Base-by-base conservation (phyloP, 2,888 invertebrate genomes). In the Leptopilina myrica region DNA sequence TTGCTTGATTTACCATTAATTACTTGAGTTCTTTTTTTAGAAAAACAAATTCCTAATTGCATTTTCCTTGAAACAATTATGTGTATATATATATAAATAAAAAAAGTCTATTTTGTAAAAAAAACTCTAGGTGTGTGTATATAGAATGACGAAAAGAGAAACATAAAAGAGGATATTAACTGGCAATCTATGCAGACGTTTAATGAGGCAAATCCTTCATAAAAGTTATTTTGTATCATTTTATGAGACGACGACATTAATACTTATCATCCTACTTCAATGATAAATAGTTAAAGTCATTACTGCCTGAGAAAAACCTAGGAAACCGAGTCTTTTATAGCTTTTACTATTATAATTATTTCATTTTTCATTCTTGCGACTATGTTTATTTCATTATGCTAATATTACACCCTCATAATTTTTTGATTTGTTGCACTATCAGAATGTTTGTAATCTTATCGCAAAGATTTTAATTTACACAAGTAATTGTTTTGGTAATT, bases 281-380 rank as follows among this genome's bases (percentile, higher is more conserved):
- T 73, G 15, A 73, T 8, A 56, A 73, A n/a, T 73, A 56, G 56
- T 40, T 73, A 40, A 56, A 69, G 9, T 56, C 56, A 33, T 33
- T 56, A 53, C 33, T 33, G 26, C 9, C 56, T 5, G 49, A n/a
- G 33, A 59, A 40, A 33, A 73, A 56, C 56, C 43, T 33, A 73
- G 33, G 56, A 73, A 73, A 73, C 56, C 11, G n/a, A n/a, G 33
- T n/a, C 14, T 59, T 73, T 73, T 15, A 73, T 73, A 15, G 33
- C 15, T 59, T 33, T 59, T 40, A 40, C 20, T 62, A 33, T 14
- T 56, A n/a, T 73, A 73, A 56, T 33, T n/a, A 33, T 73, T 56
- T 73, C 5, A 49, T 53, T 33, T n/a, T 40, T 15, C 33, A 73
- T 53, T 53, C 9, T 33, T 33, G n/a, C 1, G 12, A 73, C 20